Base-by-base conservation (phyloP, 2,797 vertebrate genomes). In the Rhinella marina region DNA sequence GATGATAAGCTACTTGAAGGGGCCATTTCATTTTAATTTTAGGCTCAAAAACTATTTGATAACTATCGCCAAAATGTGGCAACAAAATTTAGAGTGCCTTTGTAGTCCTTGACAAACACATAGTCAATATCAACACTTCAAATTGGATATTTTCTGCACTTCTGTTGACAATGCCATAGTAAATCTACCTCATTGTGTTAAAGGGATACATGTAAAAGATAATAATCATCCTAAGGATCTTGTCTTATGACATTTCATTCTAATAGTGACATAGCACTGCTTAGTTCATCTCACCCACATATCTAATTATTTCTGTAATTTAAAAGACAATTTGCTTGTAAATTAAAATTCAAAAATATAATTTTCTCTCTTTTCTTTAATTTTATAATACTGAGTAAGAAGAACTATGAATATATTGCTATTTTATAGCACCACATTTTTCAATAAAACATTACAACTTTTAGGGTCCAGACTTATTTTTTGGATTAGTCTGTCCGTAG, bases 401-500 rank as follows among this genome's bases (percentile, higher is more conserved):
- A 12, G 50, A 64, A 48, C 64, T n/a, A 16, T 64, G 9, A 25
- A 50, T 23, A 16, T 16, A 64, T 66, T 7, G 66, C 41, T 64
- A 62, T 14, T 81, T 25, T 66, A 25, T 21, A 50, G 23, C 41
- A 50, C 72, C 32, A 50, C 29, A 61, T 59, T 11, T 61, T 17
- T 48, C 90, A 90, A 92, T 90, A 93, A 91, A 91, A 0, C 88
- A 90, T 87, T 93, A 91, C 91, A 89, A 25, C 12, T 54, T 77
- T 86, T 81, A 59, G 79, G 19, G 78, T 90, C 32, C 64, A 88
- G 90, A 64, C 81, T 92, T 76, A 12, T 32, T 83, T 32, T 66
- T 48, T 89, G 70, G 19, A 27, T 4, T 41, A 57, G 50, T 29
- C 13, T 81, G 19, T 73, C 82, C 82, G 61, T 91, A 91, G 91